Conservation (phyloP, 2,113 vertebrate genomes). For the Albula goreensis region DNA sequence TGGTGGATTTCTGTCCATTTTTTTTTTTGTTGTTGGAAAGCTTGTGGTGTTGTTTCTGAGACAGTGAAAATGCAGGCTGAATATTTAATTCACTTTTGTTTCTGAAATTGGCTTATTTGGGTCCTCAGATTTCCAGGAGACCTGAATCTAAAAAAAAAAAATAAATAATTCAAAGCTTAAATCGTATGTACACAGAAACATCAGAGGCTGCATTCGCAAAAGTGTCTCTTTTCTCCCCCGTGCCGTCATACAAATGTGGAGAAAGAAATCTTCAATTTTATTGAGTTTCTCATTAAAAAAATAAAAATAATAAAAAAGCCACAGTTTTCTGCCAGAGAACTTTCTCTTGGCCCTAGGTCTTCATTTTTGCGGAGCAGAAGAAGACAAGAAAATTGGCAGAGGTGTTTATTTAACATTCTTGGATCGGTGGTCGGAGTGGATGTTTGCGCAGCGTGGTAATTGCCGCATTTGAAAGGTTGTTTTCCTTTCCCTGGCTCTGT, state of each 20-base stretch:
- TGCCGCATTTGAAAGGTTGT: conserved; percentile 29
- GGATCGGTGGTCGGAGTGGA: conserved; percentile 24
- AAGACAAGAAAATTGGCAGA: conserved; percentile 45
- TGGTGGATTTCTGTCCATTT: conserved; percentile 32
- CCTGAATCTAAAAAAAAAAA: neutral
- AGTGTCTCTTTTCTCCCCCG: neutral
- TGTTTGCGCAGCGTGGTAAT: conserved; percentile 38
- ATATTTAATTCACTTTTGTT: neutral
- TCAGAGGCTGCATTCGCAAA: neutral
- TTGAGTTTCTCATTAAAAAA: neutral
- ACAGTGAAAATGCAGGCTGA: neutral
- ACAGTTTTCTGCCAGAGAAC: conserved; percentile 47
- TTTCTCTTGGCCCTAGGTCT: conserved; percentile 41
- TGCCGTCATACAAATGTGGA: neutral
- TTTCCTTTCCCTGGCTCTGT: neutral
- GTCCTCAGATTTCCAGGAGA: neutral
- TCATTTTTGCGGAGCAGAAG: conserved; percentile 39
- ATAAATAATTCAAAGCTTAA: neutral
- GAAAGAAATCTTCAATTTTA: conserved; percentile 7
- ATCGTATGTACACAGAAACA: neutral
- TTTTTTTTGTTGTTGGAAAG: conserved; percentile 8
- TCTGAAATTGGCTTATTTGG: neutral
- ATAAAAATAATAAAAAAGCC: conserved; percentile 15
- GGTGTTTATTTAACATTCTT: conserved; percentile 39
- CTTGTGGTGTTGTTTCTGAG: neutral